Evolutionary conservation across 2,113 vertebrate genomes (phyloP).

Genomic region (human (Homo sapiens)): DNA sequence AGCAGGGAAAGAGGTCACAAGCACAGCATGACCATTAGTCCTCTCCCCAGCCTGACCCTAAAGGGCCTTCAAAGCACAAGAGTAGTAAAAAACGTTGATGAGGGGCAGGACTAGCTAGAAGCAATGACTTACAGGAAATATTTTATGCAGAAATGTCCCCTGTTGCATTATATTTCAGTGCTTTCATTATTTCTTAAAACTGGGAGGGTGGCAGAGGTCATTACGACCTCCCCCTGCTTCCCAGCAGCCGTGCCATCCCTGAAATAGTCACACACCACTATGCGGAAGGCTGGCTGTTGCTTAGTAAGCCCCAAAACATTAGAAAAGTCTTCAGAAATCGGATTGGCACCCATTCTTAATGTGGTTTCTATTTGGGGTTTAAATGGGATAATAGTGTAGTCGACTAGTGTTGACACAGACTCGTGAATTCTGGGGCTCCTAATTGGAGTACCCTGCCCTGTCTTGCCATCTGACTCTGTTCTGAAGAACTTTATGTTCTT

Average conservation of each 20-base stretch:
- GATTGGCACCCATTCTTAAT: not conserved
- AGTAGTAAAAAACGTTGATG: not conserved
- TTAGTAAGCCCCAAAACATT: not conserved
- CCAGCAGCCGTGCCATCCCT: not conserved
- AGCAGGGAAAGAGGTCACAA: not conserved
- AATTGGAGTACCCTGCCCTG: no score
- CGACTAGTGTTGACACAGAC: not conserved
- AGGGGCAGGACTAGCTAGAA: not conserved
- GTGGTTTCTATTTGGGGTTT: not conserved
- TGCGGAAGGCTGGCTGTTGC: not conserved
- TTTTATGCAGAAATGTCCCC: not conserved
- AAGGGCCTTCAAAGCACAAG: not conserved
- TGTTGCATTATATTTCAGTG: not conserved
- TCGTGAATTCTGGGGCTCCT: not conserved
- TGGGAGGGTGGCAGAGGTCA: not conserved
- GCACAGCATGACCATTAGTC: not conserved
- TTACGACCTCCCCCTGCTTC: not conserved
- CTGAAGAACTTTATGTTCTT: not conserved
- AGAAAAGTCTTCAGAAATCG: not conserved
- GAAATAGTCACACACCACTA: rapidly evolving
- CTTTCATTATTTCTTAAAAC: not conserved
- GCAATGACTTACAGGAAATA: not conserved
- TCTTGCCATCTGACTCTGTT: not conserved
- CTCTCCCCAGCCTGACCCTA: not conserved
- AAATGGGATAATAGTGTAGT: not conserved